Conservation (phyloP, 2,888 invertebrate genomes). For the Drosophila recens region DNA sequence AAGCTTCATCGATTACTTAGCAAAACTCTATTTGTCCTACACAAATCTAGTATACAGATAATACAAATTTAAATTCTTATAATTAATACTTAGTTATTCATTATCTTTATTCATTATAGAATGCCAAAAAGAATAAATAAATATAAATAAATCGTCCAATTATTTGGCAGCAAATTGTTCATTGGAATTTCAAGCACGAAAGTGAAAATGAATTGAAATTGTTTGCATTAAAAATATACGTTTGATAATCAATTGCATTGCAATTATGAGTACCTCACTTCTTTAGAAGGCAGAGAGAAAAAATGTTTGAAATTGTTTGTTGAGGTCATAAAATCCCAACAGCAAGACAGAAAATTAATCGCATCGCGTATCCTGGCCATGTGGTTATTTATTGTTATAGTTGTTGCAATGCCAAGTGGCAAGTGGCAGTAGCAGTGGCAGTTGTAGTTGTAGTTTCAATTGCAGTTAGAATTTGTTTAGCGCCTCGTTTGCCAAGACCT, state of each 20-base stretch:
- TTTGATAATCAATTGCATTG: conserved; percentile 4
- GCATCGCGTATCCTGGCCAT: conserved; percentile 31
- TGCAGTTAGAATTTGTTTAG: conserved; percentile 58
- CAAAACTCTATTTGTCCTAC: no score
- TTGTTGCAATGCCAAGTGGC: conserved; percentile 23
- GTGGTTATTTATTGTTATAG: conserved; percentile 43
- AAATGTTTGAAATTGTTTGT: conserved; percentile 38
- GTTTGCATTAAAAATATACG: conserved; percentile 5
- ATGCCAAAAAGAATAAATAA: no score
- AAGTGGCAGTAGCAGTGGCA: conserved; percentile 7
- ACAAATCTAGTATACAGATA: no score
- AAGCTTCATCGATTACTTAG: no score
- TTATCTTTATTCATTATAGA: no score
- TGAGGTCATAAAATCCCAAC: conserved; percentile 28
- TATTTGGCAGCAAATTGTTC: neutral
- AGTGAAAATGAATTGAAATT: conserved; percentile 3
- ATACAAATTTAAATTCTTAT: no score
- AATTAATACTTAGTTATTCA: no score
- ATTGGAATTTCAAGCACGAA: conserved; percentile 7
- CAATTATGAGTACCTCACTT: neutral
- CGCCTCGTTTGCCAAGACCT: conserved; percentile 58
- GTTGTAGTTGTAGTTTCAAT: conserved; percentile 11
- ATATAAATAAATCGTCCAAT: no score
- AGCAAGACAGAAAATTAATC: conserved; percentile 39
- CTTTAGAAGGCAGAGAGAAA: neutral